Conservation (phyloP, 2,797 vertebrate genomes). For the Labeo calbasu region DNA sequence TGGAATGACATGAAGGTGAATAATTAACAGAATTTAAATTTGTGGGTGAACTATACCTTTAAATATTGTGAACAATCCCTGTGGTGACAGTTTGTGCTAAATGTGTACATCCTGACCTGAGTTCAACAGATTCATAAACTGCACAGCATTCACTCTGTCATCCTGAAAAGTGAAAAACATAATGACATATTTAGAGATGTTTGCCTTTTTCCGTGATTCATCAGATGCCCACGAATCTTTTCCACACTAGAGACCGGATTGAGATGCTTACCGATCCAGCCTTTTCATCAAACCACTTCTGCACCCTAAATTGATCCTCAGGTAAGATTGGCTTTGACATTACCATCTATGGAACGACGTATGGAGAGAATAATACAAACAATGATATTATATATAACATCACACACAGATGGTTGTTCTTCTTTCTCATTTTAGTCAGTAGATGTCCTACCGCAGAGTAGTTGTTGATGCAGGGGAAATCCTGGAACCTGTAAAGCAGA, state of each 20-base stretch:
- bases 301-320: conserved; percentile 68
- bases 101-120: conserved; percentile 68
- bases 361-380: too few relatives aligned
- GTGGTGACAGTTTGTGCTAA: not conserved
- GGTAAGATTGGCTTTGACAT: conserved; percentile 68
- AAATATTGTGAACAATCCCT: not conserved
- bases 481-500: conserved; percentile 70
- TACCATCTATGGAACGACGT: conserved; percentile 64
- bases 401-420: not conserved
- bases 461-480: conserved; percentile 71
- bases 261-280: conserved; percentile 69
- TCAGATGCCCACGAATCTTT: not conserved
- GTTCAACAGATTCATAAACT: conserved; percentile 76
- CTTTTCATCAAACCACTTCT: conserved; percentile 72
- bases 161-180: conserved; percentile 67
- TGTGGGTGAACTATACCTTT: not conserved
- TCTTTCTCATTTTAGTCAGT: not conserved
- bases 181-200: not conserved
- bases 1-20: too few relatives aligned
- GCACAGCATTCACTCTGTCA: conserved; percentile 70
- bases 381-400: too few relatives aligned
- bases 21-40: too few relatives aligned
- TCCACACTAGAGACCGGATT: not conserved
- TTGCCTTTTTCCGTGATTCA: not conserved
- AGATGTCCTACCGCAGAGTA: conserved; percentile 70